A percentile compares a stretch with the other conserved stretches of the same genome.
Evolutionary conservation across 2,113 vertebrate species (phyloP).

Genomic region (Thryonomys swinderianus): DNA sequence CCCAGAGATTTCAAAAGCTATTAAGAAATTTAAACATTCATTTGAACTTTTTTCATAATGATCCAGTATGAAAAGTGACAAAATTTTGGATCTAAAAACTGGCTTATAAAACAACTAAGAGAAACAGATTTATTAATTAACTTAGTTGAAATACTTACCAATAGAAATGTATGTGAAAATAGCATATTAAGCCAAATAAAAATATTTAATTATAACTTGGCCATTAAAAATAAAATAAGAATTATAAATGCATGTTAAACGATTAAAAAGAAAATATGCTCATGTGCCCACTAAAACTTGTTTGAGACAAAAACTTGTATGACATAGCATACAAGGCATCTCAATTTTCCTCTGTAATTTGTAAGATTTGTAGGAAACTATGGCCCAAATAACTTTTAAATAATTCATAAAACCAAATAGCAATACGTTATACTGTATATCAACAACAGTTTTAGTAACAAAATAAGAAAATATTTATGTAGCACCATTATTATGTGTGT

Average conservation of each 20-base stretch:
- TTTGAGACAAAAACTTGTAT: neutral
- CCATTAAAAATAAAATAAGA: neutral
- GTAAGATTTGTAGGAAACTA: neutral
- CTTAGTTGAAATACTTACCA: neutral
- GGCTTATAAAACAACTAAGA: neutral
- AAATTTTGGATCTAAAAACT: neutral
- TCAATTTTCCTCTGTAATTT: conserved; percentile 35
- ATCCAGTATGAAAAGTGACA: neutral
- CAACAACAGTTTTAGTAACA: neutral
- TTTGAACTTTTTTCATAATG: neutral
- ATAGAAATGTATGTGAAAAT: neutral
- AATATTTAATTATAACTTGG: neutral
- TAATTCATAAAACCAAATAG: conserved; percentile 1
- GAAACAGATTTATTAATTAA: neutral
- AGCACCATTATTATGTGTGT: neutral
- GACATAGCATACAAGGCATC: neutral
- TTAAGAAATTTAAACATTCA: neutral
- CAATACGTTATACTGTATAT: neutral
- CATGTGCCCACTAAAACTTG: neutral
- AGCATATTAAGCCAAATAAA: neutral
- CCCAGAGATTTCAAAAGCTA: neutral
- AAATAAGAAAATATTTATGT: conserved; percentile 36
- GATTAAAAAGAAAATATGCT: neutral
- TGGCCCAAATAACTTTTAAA: neutral
- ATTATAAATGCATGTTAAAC: neutral